Conservation (phyloP, 2,113 vertebrate species). For the Poicephalus meyeri region DNA sequence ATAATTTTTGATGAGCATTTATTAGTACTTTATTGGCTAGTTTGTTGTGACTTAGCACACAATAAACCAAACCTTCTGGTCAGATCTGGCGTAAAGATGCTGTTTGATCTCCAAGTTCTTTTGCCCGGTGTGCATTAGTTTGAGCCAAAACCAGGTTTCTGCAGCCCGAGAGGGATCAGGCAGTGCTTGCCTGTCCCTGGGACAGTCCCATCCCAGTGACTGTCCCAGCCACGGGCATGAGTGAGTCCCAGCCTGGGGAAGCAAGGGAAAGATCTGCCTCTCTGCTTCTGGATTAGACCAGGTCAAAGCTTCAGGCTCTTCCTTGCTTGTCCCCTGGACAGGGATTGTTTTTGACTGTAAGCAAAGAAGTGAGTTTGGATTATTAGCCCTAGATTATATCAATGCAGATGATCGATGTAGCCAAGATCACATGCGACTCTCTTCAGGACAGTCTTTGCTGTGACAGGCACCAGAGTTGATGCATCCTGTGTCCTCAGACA, state of each 20-base stretch:
- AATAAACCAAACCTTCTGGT: constrained; percentile 23
- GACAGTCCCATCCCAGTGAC: not conserved
- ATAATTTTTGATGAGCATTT: constrained; percentile 3
- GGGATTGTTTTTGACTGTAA: not conserved
- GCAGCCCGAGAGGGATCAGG: not conserved
- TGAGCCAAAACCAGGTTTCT: not conserved
- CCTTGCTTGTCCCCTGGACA: not conserved
- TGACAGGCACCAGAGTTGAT: not conserved
- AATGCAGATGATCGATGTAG: not conserved
- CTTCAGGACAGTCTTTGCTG: not conserved
- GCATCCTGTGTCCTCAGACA: not conserved
- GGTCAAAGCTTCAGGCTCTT: not conserved
- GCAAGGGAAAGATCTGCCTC: not conserved
- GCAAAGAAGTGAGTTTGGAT: not conserved
- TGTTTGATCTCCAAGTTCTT: not conserved
- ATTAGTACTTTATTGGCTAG: constrained; percentile 19
- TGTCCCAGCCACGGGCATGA: not conserved
- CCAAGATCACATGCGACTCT: not conserved
- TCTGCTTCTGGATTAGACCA: not conserved
- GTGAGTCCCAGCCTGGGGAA: not conserved
- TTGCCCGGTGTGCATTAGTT: not conserved
- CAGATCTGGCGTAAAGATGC: not conserved
- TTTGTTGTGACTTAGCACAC: not conserved
- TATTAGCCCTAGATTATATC: not conserved
- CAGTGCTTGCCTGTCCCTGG: not conserved